Evolutionary conservation across 2,888 invertebrate genomes (phyloP).

Genomic region (Dioctria rufipes): DNA sequence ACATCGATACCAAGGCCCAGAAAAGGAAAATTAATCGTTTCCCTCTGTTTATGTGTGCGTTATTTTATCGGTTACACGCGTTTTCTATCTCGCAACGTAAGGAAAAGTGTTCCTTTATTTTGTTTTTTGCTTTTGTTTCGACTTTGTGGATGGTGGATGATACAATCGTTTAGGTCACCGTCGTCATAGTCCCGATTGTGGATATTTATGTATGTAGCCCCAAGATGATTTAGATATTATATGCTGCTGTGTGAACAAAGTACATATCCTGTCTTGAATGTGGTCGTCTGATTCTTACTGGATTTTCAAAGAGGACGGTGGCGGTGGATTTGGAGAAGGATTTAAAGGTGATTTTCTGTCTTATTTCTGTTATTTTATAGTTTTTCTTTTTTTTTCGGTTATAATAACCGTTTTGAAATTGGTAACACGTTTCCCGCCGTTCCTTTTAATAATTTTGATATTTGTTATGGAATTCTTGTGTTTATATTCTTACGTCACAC

Average conservation of each 20-base stretch:
- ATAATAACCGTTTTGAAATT: neutral
- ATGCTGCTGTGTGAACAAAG: slow-evolving; percentile 32
- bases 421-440: slow-evolving; percentile 27
- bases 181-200: neutral
- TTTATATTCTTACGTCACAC: no score
- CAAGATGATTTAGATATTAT: neutral
- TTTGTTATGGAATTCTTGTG: no score
- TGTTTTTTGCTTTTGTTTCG: neutral
- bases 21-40: slow-evolving; percentile 17
- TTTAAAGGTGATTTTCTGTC: slow-evolving; percentile 39
- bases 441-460: no score
- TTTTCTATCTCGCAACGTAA: neutral
- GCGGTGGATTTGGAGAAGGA: slow-evolving; percentile 21
- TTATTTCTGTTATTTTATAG: neutral
- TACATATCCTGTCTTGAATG: slow-evolving; percentile 16
- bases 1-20: neutral
- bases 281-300: slow-evolving; percentile 38
- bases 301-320: slow-evolving; percentile 41
- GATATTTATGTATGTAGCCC: slow-evolving; percentile 4
- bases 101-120: slow-evolving; percentile 10
- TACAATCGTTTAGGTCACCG: slow-evolving; percentile 30
- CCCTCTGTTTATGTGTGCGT: neutral
- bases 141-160: slow-evolving; percentile 24
- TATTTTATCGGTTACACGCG: neutral
- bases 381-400: slow-evolving; percentile 11